Evolutionary conservation across 2,113 vertebrate genomes (phyloP).

Genomic region (Barnardius zonarius): DNA sequence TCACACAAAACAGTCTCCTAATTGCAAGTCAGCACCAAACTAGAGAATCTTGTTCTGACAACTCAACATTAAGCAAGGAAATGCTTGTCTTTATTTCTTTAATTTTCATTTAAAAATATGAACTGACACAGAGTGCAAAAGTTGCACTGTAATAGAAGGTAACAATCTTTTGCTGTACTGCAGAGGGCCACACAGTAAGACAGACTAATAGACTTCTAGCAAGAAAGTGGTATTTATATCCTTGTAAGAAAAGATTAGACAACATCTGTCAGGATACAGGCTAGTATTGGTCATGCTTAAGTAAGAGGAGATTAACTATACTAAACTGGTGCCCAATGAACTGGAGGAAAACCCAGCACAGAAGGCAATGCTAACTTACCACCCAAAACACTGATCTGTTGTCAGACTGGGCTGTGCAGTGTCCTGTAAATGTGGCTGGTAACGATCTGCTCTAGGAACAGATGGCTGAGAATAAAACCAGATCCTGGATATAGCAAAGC

Average conservation of each 20-base stretch:
- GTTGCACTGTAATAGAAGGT: background rate
- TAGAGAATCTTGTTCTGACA: background rate
- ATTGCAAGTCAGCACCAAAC: background rate
- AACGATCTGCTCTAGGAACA: background rate
- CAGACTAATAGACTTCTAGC: background rate
- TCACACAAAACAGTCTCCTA: background rate
- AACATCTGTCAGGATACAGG: background rate
- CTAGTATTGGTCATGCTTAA: background rate
- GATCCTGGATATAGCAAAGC: background rate
- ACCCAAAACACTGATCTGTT: background rate
- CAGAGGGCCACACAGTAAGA: background rate
- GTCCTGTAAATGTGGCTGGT: background rate
- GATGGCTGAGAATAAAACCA: background rate
- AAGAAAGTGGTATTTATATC: background rate
- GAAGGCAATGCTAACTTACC: background rate
- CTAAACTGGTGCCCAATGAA: background rate
- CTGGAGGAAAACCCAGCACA: background rate
- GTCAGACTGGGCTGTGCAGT: background rate
- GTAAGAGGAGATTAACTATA: background rate
- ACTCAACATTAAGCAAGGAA: background rate
- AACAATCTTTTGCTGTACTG: background rate
- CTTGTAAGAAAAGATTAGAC: background rate
- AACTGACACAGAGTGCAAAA: background rate
- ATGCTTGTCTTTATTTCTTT: background rate
- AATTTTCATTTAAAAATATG: background rate